Conservation (phyloP, 2,888 invertebrate genomes). For the Dorcus parallelipipedus region DNA sequence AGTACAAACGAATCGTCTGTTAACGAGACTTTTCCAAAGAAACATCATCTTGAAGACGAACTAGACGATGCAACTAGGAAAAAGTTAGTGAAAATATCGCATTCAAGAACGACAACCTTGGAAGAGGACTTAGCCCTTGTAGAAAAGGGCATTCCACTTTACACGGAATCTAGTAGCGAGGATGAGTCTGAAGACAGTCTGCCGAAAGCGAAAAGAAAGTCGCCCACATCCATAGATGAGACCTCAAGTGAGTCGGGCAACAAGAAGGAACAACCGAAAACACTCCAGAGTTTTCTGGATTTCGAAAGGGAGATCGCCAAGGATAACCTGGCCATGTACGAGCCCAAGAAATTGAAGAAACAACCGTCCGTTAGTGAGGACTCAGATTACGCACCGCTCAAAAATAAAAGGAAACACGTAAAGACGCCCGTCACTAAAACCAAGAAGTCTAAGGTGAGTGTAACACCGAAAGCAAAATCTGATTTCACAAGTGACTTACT, state of each 20-base stretch:
- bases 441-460: conserved; percentile 30
- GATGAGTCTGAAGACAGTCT: conserved; percentile 14
- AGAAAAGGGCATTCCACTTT: conserved; percentile 29
- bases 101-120: conserved; percentile 30
- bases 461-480: too few species aligned
- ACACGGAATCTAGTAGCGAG: conserved; percentile 21
- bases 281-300: neutral
- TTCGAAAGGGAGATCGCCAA: conserved; percentile 4
- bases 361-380: neutral
- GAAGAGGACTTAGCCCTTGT: conserved; percentile 34
- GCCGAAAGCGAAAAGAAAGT: conserved; percentile 23
- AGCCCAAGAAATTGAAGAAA: conserved; percentile 12
- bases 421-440: conserved; percentile 49
- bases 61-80: conserved; percentile 2
- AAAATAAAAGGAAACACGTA: neutral
- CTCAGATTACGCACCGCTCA: neutral
- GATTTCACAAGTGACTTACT: conserved; percentile 68
- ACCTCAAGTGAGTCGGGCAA: conserved; percentile 37
- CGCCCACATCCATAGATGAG: conserved; percentile 19
- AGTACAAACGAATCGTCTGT: neutral
- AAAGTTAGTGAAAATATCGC: conserved; percentile 18
- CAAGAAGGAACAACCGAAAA: neutral
- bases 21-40: too few species aligned
- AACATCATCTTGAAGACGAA: too few species aligned
- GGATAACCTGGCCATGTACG: conserved; percentile 9